A percentile compares a stretch with the other conserved stretches of the same genome.
Conservation (phyloP, 1,140 invertebrate genomes). For the Zaprionus ghesquierei region DNA sequence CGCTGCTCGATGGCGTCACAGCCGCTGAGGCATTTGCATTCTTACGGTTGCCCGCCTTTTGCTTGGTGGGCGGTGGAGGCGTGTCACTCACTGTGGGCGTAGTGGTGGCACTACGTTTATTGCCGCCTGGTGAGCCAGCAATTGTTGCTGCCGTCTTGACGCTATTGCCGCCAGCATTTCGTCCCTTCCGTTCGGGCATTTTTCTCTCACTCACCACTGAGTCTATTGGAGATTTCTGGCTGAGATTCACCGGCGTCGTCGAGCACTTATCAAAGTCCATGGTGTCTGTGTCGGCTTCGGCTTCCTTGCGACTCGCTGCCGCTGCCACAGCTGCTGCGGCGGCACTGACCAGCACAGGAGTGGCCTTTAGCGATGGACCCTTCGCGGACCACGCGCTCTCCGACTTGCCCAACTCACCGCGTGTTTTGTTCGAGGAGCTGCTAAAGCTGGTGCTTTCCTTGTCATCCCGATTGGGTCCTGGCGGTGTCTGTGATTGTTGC, state of each 20-base stretch:
- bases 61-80: slow-evolving; percentile 37
- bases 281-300: slow-evolving; percentile 25
- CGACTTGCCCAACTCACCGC: slow-evolving; percentile 68
- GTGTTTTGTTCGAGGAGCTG: slow-evolving; percentile 77
- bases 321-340: slow-evolving; percentile 20
- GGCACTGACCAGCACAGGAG: slow-evolving; percentile 61
- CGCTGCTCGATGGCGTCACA: neutral
- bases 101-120: slow-evolving; percentile 31
- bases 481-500: slow-evolving; percentile 65
- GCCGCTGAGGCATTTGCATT: slow-evolving; percentile 24
- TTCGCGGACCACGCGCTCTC: slow-evolving; percentile 81
- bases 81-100: slow-evolving; percentile 49
- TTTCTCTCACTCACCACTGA: slow-evolving; percentile 40
- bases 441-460: slow-evolving; percentile 76
- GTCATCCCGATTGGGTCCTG: slow-evolving; percentile 63
- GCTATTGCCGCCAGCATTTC: slow-evolving; percentile 22
- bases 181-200: slow-evolving; percentile 50
- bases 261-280: slow-evolving; percentile 56
- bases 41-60: slow-evolving; percentile 46
- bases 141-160: slow-evolving; percentile 15
- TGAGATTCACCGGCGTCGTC: slow-evolving; percentile 71
- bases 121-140: slow-evolving; percentile 3
- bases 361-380: slow-evolving; percentile 77
- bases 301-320: slow-evolving; percentile 20
- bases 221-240: slow-evolving; percentile 46